Evolutionary conservation across 1,140 invertebrate genomes (phyloP), one percentile per base, ranked within the genome.

Genomic region (Tribolium madens): DNA sequence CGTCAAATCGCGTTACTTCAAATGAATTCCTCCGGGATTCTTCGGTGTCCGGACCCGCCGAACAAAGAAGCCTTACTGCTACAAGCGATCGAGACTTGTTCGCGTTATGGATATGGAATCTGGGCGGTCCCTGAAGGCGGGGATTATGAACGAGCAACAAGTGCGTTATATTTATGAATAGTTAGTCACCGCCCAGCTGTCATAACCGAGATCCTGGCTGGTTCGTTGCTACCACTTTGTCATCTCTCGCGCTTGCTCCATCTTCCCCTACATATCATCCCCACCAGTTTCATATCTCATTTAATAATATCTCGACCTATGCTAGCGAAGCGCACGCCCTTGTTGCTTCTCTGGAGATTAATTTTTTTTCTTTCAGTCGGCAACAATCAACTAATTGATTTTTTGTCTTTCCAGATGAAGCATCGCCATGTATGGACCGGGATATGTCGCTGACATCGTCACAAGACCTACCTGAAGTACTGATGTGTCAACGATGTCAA

Each of bases 401-500:
- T 52, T 81, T 75, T 82, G 81, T 88, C 86, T 84, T 89, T 89
- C 26, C 85, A 90, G 89, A 89, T 85, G 89, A 89, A 81, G 88
- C 87, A 83, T 88, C 88, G 86, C 86, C 57, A 64, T 64, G 57
- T 33, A 33, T 77, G 87, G 84, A 88, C 87, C 26, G 87, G 84
- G 80, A 42, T 53, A 75, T 64, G 78, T 84, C 42, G 85, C 86
- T 75, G 86, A 86, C 73, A 26, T 64, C 14, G 48, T 73, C 76
- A 81, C 78, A 74, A 84, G 86, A 87, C 14, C 81, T 87, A 64
- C 84, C 86, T 33, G 87, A 87, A 79, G 84, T 87, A 85, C 80
- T 85, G 0, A 89, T 89, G 88, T 89, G 88, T 79, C 88, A 88
- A 48, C 86, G 88, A 6, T 89, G 89, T 82, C 88, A 89, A 79